These are phyloP conservation scores for Phthorimaea operculella DNA, from an alignment of 1,140 invertebrate genomes.

Conservation along the genomic window DNA sequence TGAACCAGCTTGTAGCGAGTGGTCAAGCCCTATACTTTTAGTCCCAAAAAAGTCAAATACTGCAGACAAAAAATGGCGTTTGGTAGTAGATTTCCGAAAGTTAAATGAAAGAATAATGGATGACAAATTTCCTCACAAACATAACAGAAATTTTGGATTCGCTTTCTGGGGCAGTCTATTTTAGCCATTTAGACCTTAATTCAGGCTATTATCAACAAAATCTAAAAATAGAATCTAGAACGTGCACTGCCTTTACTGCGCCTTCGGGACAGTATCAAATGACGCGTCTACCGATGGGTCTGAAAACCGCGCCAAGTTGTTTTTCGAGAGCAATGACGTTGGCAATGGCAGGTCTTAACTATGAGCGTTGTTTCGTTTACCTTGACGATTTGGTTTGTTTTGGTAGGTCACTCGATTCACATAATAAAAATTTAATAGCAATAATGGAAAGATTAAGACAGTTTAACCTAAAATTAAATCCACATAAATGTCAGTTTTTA, in stretches of 20 bases:
- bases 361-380: not conserved
- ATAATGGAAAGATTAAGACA: not conserved
- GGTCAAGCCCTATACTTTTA: not conserved
- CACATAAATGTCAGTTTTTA: not conserved
- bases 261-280: not conserved
- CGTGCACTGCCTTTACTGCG: not conserved
- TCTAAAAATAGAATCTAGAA: not conserved
- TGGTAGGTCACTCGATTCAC: not conserved
- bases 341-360: not conserved
- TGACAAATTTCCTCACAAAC: not conserved
- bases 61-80: not conserved
- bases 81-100: not conserved
- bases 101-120: not conserved
- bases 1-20: not conserved
- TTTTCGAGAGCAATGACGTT: not conserved
- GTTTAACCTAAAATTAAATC: not conserved
- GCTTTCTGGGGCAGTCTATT: not conserved
- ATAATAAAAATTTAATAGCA: constrained; percentile 1
- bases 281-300: not conserved
- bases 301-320: not conserved
- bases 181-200: not conserved
- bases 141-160: not conserved
- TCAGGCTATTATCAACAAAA: not conserved
- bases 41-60: not conserved
- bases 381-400: not conserved